These are phyloP conservation scores for Automeris io DNA, from an alignment of 2,888 invertebrate genomes.

Conservation along the genomic window DNA sequence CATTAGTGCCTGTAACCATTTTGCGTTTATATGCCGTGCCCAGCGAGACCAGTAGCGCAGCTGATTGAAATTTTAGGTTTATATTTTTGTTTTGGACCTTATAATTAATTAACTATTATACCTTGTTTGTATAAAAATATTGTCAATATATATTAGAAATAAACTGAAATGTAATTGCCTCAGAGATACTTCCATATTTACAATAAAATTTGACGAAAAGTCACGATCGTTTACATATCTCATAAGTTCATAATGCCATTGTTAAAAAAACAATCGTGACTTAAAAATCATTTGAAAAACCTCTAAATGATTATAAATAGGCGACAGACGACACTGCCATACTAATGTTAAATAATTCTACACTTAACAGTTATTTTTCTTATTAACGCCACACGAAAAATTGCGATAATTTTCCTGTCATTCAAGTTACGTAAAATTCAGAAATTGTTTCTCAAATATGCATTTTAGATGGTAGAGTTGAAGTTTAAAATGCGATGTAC, in stretches of 20 bases:
- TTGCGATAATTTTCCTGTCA: conserved; percentile 31
- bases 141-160: no score
- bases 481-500: neutral
- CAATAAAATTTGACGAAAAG: no score
- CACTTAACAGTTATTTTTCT: conserved; percentile 24
- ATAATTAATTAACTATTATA: no score
- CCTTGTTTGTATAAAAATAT: no score
- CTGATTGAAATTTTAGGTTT: no score
- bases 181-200: no score
- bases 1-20: no score
- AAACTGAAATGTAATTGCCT: no score
- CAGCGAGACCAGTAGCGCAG: no score
- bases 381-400: conserved; percentile 41
- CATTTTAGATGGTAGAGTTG: neutral
- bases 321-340: conserved; percentile 46
- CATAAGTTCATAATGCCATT: conserved; percentile 21
- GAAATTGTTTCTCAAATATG: neutral
- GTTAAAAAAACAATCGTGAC: conserved; percentile 35
- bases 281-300: conserved; percentile 23
- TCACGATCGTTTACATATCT: conserved; percentile 7
- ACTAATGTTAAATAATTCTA: conserved; percentile 26
- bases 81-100: no score
- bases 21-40: no score
- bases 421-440: conserved; percentile 18
- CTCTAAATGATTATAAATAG: conserved; percentile 24